These are phyloP conservation scores for Invenusta paracnida DNA, from an alignment of 2,888 invertebrate species.

Conservation along the genomic window DNA sequence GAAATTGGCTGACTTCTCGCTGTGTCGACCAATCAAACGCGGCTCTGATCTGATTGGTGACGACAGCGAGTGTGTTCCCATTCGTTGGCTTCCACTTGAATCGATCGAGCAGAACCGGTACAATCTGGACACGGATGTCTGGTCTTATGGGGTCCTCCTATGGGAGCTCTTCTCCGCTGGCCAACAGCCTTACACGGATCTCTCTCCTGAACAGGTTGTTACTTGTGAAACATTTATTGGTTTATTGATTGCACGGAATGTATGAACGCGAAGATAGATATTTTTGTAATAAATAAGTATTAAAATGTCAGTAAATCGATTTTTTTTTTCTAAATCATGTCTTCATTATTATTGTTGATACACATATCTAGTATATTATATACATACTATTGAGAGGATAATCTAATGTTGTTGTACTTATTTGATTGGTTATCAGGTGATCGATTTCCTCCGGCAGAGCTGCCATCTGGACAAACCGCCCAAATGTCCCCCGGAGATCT, in stretches of 20 bases:
- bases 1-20: constrained; percentile 92
- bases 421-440: constrained; percentile 21
- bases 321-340: too few relatives aligned
- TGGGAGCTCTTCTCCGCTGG: constrained; percentile 97
- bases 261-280: too few relatives aligned
- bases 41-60: constrained; percentile 83
- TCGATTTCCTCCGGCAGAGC: constrained; percentile 10
- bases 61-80: constrained; percentile 73
- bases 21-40: constrained; percentile 78
- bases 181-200: constrained; percentile 89
- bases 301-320: too few relatives aligned
- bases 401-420: too few relatives aligned
- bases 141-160: constrained; percentile 90
- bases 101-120: constrained; percentile 92
- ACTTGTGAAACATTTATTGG: too few relatives aligned
- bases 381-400: too few relatives aligned
- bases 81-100: constrained; percentile 95
- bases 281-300: too few relatives aligned
- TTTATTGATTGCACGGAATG: too few relatives aligned
- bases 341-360: too few relatives aligned
- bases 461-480: background rate
- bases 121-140: constrained; percentile 89
- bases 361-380: too few relatives aligned
- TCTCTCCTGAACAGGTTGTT: constrained; percentile 87
- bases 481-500: background rate